A percentile compares a stretch with the other conserved stretches of the same genome.
These are phyloP conservation scores for Xiphophorus couchianus DNA, from an alignment of 2,113 vertebrate species.

Conservation along the genomic window DNA sequence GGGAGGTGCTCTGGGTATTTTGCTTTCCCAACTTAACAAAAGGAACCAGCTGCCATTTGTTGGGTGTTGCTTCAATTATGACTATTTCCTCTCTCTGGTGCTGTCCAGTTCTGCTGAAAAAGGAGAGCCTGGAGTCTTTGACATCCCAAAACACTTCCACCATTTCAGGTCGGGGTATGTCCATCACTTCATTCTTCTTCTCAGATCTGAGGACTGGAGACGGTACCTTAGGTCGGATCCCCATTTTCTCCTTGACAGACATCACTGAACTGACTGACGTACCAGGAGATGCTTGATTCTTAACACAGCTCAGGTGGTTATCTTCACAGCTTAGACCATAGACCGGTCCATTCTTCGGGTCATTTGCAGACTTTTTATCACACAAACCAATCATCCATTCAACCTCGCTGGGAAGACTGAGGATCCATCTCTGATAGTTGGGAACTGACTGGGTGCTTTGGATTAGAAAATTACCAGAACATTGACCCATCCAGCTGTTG, in stretches of 20 bases:
- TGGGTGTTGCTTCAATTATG: background rate
- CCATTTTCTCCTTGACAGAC: too few species aligned
- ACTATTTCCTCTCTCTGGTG: slow-evolving; percentile 34
- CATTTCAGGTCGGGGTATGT: background rate
- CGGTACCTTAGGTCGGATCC: too few species aligned
- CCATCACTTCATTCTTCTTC: background rate
- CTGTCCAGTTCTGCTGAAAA: slow-evolving; percentile 43
- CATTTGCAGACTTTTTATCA: background rate
- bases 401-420: slow-evolving; percentile 21
- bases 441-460: background rate
- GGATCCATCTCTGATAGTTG: slow-evolving; percentile 39
- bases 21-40: slow-evolving; percentile 39
- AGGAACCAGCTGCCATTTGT: background rate
- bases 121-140: slow-evolving; percentile 31
- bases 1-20: rapidly evolving
- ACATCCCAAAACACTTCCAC: slow-evolving; percentile 56
- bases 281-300: background rate
- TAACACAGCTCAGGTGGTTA: slow-evolving; percentile 32
- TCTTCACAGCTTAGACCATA: slow-evolving; percentile 38
- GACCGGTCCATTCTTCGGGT: background rate
- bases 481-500: background rate
- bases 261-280: too few species aligned
- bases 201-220: too few species aligned
- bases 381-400: slow-evolving; percentile 63
- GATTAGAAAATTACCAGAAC: slow-evolving; percentile 22